A percentile compares a stretch with the other conserved stretches of the same genome.
phyloP scores from a whole-genome alignment of 2,797 vertebrate species.

The Coranthus polyacanthus region DNA sequence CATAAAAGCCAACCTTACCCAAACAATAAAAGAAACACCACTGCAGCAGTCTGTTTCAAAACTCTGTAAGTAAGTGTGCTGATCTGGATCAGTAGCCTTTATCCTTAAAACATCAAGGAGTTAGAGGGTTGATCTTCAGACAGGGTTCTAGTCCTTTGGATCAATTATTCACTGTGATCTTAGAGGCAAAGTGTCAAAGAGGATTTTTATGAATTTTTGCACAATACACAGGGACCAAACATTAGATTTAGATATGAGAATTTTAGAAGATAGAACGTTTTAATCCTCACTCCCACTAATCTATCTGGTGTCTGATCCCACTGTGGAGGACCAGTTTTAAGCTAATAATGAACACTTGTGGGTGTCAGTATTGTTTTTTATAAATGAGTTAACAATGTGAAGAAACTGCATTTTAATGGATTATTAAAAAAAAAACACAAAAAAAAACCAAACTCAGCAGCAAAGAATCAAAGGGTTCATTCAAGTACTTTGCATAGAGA shows the following conservation, averaged over 20 bases:
- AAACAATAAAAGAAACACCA: conserved; percentile 8
- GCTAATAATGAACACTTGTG: not conserved
- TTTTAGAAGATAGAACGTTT: not conserved
- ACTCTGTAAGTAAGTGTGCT: conserved; percentile 13
- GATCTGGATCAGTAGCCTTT: conserved; percentile 28
- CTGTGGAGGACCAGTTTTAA: too few relatives aligned
- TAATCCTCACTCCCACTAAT: too few relatives aligned
- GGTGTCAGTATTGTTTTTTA: not conserved
- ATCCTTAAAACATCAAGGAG: conserved; percentile 26
- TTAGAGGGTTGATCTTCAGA: conserved; percentile 12
- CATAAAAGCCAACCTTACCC: conserved; percentile 20
- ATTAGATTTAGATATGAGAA: not conserved
- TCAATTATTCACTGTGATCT: conserved; percentile 22
- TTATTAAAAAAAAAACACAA: not conserved
- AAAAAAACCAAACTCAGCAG: too few relatives aligned
- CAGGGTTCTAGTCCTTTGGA: not conserved
- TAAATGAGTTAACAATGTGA: not conserved
- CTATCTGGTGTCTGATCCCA: not conserved
- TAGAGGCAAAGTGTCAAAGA: not conserved
- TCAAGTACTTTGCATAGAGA: too few relatives aligned
- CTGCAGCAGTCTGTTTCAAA: not conserved
- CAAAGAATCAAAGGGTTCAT: too few relatives aligned
- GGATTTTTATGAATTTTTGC: not conserved
- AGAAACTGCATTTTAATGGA: not conserved
- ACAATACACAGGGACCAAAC: not conserved